Conservation (phyloP, 2,797 vertebrate genomes). For the Australoheros facetus region DNA sequence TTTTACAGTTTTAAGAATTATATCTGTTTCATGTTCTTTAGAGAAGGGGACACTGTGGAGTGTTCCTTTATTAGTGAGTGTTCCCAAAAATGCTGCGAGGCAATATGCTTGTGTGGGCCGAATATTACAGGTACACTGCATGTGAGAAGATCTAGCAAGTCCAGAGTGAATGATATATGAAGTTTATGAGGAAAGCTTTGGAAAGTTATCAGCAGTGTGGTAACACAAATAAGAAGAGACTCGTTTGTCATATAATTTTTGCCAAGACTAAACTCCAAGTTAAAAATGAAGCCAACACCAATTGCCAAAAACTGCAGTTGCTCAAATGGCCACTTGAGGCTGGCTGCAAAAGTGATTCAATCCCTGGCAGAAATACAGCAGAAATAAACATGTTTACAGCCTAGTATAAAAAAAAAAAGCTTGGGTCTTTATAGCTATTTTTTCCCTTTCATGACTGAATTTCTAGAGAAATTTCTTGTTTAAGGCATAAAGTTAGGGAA, state of each 20-base stretch:
- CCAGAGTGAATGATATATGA: background rate
- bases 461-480: background rate
- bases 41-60: background rate
- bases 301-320: conserved; percentile 1
- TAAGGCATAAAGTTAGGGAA: background rate
- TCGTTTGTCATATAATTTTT: background rate
- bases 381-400: background rate
- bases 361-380: conserved; percentile 2
- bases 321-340: background rate
- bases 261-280: background rate
- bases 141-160: background rate
- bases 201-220: background rate
- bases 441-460: background rate
- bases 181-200: background rate
- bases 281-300: background rate
- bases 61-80: background rate
- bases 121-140: background rate
- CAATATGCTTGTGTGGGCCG: background rate
- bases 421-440: background rate
- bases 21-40: background rate
- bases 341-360: background rate
- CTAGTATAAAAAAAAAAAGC: background rate
- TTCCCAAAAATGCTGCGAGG: background rate
- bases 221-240: background rate
- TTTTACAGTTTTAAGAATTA: background rate